Conservation (phyloP, 2,113 vertebrate species). For the Parus major region DNA sequence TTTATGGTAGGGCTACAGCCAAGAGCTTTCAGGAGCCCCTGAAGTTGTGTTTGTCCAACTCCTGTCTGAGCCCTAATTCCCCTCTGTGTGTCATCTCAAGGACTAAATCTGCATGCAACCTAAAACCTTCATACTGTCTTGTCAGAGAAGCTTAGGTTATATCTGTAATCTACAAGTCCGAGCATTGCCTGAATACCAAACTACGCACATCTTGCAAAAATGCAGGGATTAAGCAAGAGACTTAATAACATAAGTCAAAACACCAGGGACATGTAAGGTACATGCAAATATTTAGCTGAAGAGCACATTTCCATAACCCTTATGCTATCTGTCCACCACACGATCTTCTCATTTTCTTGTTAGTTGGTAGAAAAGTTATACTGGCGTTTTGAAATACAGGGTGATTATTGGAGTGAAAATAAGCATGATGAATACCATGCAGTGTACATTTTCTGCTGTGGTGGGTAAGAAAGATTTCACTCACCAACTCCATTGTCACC, state of each 20-base stretch:
- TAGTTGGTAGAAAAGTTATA: not conserved
- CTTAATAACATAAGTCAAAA: not conserved
- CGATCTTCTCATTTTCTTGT: not conserved
- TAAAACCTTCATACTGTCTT: not conserved
- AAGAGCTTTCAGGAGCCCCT: not conserved
- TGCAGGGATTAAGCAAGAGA: not conserved
- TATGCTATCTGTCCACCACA: not conserved
- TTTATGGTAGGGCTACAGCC: not conserved
- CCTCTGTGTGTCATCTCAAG: not conserved
- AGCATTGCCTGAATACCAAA: slow-evolving; percentile 16
- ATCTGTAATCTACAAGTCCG: not conserved
- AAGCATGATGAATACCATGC: not conserved
- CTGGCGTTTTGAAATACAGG: not conserved
- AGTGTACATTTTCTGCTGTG: not conserved
- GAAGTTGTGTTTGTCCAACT: fast-evolving
- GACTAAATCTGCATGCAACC: not conserved
- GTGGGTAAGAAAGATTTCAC: not conserved
- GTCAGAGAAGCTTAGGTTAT: not conserved
- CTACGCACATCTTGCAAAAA: not conserved
- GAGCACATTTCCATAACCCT: not conserved
- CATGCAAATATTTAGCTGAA: slow-evolving; percentile 29
- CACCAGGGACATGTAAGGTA: not conserved
- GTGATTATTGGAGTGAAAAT: not conserved
- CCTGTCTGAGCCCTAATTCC: not conserved
- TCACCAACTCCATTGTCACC: not conserved